These are phyloP conservation scores for Dromas ardeola DNA, from an alignment of 2,113 vertebrate genomes.

Conservation along the genomic window DNA sequence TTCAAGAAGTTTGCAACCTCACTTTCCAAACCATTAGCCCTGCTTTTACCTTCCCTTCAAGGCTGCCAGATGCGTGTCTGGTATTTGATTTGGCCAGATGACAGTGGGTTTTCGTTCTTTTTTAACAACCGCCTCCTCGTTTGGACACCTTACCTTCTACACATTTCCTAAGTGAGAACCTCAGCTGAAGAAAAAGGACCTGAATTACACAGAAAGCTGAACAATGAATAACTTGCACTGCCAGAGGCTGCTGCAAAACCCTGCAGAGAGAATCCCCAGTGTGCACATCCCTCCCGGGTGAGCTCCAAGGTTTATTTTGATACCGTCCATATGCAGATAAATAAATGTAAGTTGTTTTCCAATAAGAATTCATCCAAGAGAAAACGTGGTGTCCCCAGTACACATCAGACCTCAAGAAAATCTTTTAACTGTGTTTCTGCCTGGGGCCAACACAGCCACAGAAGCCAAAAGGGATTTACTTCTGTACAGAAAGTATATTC, in stretches of 20 bases:
- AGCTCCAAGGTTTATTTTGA: background rate
- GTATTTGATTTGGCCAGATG: background rate
- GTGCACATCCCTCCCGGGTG: background rate
- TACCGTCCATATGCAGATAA: background rate
- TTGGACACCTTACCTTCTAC: background rate
- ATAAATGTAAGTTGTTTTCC: background rate
- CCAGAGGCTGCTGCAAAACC: background rate
- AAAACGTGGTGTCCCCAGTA: background rate
- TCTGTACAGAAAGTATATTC: background rate
- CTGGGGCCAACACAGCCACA: background rate
- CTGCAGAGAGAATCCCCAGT: background rate
- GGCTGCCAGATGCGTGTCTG: background rate
- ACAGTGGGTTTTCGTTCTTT: background rate
- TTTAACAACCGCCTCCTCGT: background rate
- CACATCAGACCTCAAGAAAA: background rate
- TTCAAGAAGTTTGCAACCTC: background rate
- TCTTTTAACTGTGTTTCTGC: background rate
- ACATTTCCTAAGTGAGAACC: background rate
- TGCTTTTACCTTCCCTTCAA: background rate
- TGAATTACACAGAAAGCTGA: background rate
- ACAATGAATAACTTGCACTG: background rate
- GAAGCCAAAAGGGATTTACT: background rate
- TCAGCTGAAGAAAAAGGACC: background rate
- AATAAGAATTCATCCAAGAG: background rate
- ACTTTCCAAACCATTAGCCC: conserved; percentile 3